These are phyloP conservation scores for Pantherophis alleghaniensis DNA, from an alignment of 2,797 vertebrate genomes.

Conservation along the genomic window DNA sequence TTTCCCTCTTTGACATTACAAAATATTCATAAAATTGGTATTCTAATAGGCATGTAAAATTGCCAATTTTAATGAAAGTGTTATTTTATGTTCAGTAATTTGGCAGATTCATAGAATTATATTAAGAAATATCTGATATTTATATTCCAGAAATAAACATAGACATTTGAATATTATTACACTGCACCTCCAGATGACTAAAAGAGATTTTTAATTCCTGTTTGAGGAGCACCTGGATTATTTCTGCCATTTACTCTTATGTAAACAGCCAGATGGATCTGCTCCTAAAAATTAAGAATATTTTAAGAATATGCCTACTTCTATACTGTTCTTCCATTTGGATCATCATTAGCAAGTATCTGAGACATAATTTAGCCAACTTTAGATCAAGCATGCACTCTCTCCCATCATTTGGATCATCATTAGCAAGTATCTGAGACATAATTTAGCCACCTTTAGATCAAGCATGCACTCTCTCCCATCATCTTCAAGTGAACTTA, in stretches of 20 bases:
- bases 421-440: background rate
- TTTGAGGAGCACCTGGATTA: background rate
- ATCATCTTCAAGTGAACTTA: background rate
- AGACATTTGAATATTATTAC: background rate
- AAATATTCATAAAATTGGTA: background rate
- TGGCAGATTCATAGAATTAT: background rate
- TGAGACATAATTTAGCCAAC: background rate
- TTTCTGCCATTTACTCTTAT: constrained; percentile 15
- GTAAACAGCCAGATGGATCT: background rate
- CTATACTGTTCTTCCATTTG: background rate
- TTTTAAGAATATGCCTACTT: background rate
- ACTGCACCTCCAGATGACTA: background rate
- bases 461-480: background rate
- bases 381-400: background rate
- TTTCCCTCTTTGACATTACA: background rate
- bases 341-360: background rate
- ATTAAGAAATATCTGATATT: background rate
- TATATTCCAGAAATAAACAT: background rate
- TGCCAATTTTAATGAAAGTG: background rate
- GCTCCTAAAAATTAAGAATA: background rate
- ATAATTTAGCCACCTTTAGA: background rate
- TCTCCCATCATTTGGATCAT: background rate
- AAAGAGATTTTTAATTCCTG: background rate
- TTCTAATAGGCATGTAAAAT: background rate
- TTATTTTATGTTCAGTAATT: background rate